These are phyloP conservation scores for Eugnorisma glareosa DNA, from an alignment of 2,888 invertebrate genomes.

Conservation along the genomic window DNA sequence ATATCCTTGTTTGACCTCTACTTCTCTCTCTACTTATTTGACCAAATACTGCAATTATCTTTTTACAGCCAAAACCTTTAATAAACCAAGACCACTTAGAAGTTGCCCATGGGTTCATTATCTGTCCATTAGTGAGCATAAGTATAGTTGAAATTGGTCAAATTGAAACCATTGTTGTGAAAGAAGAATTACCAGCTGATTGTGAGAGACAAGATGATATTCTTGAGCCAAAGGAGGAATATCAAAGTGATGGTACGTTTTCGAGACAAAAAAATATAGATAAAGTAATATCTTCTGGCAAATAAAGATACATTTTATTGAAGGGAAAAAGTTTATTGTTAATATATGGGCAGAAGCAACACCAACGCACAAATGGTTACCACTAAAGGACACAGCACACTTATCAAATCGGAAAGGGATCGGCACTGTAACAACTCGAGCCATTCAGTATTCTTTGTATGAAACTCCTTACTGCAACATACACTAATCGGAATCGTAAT, in stretches of 20 bases:
- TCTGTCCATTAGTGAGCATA: neutral
- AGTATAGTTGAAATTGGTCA: neutral
- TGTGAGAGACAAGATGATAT: neutral
- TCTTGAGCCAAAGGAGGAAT: neutral
- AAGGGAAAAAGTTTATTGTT: neutral
- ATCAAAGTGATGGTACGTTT: neutral
- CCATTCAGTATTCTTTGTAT: too few species aligned
- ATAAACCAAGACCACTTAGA: neutral
- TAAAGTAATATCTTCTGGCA: neutral
- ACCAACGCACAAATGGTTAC: too few species aligned
- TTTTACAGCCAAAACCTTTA: conserved; percentile 8
- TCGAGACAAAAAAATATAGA: neutral
- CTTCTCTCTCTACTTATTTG: too few species aligned
- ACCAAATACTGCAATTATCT: neutral
- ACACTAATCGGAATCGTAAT: too few species aligned
- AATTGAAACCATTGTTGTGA: neutral
- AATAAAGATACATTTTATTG: neutral
- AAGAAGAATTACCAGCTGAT: neutral
- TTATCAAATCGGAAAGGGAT: too few species aligned
- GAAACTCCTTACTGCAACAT: too few species aligned
- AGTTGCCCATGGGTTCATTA: neutral
- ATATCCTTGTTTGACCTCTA: too few species aligned
- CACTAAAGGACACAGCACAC: too few species aligned
- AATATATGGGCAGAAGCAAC: too few species aligned
- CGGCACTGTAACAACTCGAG: too few species aligned